phyloP scores from a whole-genome alignment of 2,888 invertebrate genomes.

The Pollenia angustigena region DNA sequence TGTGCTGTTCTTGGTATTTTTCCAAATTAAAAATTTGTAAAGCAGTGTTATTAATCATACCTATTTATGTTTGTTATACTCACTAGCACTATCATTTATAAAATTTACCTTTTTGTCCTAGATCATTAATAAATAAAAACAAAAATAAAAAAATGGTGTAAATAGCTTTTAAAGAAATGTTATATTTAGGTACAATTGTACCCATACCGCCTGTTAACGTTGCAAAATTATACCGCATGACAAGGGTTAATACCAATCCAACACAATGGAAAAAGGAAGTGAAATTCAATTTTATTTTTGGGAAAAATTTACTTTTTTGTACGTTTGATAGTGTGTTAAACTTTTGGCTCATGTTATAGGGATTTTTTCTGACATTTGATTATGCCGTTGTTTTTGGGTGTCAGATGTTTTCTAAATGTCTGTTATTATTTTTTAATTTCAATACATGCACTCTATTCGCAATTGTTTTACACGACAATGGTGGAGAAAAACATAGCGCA shows the following conservation, averaged over 20 bases:
- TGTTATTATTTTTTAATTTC: conserved; percentile 52
- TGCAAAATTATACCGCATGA: too few relatives aligned
- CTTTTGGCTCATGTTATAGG: conserved; percentile 36
- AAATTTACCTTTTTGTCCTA: too few relatives aligned
- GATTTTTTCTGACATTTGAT: conserved; percentile 25
- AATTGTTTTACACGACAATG: background rate
- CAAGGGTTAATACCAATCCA: background rate
- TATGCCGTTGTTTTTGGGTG: conserved; percentile 40
- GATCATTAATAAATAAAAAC: too few relatives aligned
- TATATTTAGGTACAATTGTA: too few relatives aligned
- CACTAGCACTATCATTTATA: too few relatives aligned
- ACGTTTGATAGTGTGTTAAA: background rate
- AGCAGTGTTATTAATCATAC: too few relatives aligned
- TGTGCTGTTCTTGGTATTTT: too few relatives aligned
- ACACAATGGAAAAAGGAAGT: background rate
- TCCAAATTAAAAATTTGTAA: too few relatives aligned
- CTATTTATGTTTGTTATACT: too few relatives aligned
- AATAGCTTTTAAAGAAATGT: too few relatives aligned
- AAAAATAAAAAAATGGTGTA: too few relatives aligned
- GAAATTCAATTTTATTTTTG: background rate
- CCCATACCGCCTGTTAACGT: too few relatives aligned
- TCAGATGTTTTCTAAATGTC: conserved; percentile 62
- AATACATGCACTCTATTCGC: background rate
- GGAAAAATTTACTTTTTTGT: background rate
- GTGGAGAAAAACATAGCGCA: background rate